Conservation (phyloP, 2,888 invertebrate genomes). For the Cryptosula pallasiana region DNA sequence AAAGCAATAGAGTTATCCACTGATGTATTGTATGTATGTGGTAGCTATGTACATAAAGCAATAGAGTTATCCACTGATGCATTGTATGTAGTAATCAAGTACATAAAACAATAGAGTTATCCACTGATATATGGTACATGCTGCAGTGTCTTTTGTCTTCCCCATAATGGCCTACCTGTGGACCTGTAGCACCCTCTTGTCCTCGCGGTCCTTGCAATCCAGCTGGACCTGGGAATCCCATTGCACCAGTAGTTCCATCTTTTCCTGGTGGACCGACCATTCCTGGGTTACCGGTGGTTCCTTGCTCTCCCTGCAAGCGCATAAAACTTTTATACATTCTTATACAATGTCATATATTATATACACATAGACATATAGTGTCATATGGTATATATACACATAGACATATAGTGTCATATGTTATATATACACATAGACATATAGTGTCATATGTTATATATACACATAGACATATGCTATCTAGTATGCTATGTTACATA, state of each 20-base stretch:
- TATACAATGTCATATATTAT: too few species aligned
- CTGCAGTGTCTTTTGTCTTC: too few species aligned
- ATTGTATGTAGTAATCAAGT: not conserved
- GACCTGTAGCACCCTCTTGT: conserved; percentile 19
- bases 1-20: not conserved
- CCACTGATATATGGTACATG: too few species aligned
- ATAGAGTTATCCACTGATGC: not conserved
- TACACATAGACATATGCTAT: too few species aligned
- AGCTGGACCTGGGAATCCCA: conserved; percentile 25
- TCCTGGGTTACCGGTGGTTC: conserved; percentile 10
- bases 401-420: too few species aligned
- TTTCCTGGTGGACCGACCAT: conserved; percentile 24
- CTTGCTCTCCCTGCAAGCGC: conserved; percentile 22
- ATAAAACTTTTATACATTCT: too few species aligned
- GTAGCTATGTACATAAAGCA: not conserved
- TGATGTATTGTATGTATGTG: not conserved
- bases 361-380: too few species aligned
- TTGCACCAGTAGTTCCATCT: conserved; percentile 17
- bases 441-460: too few species aligned
- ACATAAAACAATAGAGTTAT: not conserved
- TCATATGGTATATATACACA: too few species aligned
- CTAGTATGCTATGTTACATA: too few species aligned
- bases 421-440: too few species aligned
- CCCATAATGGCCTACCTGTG: conserved; percentile 9
- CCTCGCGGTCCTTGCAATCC: conserved; percentile 21